Conservation (phyloP, 2,113 vertebrate species). For the Odocoileus virginianus region DNA sequence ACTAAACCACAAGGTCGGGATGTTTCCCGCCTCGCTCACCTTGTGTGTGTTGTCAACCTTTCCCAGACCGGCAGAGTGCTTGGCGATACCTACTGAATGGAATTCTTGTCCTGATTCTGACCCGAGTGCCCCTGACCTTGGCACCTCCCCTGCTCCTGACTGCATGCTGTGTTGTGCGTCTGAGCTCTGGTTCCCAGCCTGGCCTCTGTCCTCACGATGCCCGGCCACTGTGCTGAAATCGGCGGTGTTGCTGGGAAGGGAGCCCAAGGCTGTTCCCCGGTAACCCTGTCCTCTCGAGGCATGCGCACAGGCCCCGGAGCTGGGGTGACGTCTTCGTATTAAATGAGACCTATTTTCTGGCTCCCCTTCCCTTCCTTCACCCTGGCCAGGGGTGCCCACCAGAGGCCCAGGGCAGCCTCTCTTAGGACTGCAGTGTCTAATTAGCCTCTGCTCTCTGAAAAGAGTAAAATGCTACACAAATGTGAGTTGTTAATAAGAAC, state of each 20-base stretch:
- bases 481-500: background rate
- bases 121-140: too few relatives aligned
- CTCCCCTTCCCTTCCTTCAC: background rate
- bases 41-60: background rate
- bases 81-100: too few relatives aligned
- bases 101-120: background rate
- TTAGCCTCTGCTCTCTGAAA: background rate
- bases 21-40: background rate
- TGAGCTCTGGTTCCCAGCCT: background rate
- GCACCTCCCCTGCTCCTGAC: background rate
- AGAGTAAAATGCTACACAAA: background rate
- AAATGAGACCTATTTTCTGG: background rate
- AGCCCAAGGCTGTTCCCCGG: background rate
- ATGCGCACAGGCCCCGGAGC: fast-evolving
- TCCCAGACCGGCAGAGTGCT: background rate
- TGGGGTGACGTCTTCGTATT: background rate
- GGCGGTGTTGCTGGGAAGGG: background rate
- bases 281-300: too few relatives aligned
- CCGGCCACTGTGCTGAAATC: background rate
- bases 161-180: background rate
- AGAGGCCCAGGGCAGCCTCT: background rate
- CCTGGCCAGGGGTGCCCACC: background rate
- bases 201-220: background rate
- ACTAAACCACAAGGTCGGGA: background rate
- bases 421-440: background rate